Evolutionary conservation across 2,797 vertebrate genomes (phyloP), one percentile per base, ranked within the genome.

Genomic region (Tapera naevia): DNA sequence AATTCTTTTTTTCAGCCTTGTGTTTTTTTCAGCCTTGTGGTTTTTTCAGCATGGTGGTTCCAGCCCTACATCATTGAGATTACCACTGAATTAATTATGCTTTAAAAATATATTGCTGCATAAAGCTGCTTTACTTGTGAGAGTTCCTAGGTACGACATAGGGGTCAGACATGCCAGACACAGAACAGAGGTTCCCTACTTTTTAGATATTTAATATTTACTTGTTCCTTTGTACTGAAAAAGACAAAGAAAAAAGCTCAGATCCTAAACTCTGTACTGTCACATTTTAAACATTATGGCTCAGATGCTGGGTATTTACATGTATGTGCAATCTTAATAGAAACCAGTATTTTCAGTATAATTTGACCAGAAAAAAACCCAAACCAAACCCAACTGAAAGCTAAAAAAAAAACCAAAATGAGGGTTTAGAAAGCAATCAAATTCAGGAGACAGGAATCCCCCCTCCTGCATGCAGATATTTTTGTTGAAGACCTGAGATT

Each of bases 181-280:
- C n/a, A 51, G 71, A 92, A 1, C 1, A 17, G 48, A 72, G 5
- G 2, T 19, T 79, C 67, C 18, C 19, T 75, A 57, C 28, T 71
- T 13, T 39, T 78, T n/a, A 24, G 19, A 22, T 35, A 24, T 30
- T 48, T 50, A 56, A 5, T 28, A 82, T 72, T 73, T 73, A n/a
- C 13, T 79, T 53, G 14, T 62, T 32, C 15, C 4, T 82, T 76
- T 45, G 7, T 15, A 43, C 9, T 86, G 43, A 25, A 82, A 62
- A 56, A 5, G 3, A 9, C 10, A 37, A 62, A 43, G 9, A 28
- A 10, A 82, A 81, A 85, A 65, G 2, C 17, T 50, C 23, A 8
- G 35, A 17, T 35, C 13, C 48, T n/a, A 48, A 46, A 11, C 1
- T 0, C 4, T 23, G 3, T 28, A 32, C 3, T 71, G 17, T 5